Evolutionary conservation across 2,888 invertebrate genomes (phyloP), one percentile per base, ranked within the genome.

Genomic region (Peribatodes rhomboidaria): DNA sequence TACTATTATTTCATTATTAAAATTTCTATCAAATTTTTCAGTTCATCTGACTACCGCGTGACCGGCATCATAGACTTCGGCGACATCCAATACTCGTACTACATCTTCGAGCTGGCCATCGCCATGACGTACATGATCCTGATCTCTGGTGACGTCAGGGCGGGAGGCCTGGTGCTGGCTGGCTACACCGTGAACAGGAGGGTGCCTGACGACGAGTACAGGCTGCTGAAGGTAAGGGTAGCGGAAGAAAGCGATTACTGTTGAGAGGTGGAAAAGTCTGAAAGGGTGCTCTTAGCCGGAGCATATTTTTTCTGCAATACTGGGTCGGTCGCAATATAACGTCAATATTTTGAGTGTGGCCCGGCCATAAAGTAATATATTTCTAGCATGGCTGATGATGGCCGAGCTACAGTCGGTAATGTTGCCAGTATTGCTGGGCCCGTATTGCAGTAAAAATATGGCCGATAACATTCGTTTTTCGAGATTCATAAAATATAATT

Each of bases 1-100:
- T n/a, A n/a, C n/a, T n/a, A n/a, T n/a, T 13, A n/a, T 14, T 39
- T 2, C 14, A n/a, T 9, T 7, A 3, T 7, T 41, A 7, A 41
- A 1, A 1, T 41, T 42, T n/a, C 11, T 18, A 9, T 11, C 27
- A 27, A 27, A 18, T 18, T 1, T 62, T 70, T 55, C 73, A 90
- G 89, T 41, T 81, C 90, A 41, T 84, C 88, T 0, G 94, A 94
- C 31, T 95, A 95, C 87, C 89, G 91, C 54, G 92, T 98, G 9
- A 86, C 92, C 1, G 97, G 96, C 0, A 90, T 98, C 54, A 94
- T 99, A 13, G 98, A 99, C 90, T 98, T 98, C 81, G 98, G 98
- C 0, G 98, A 98, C 85, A 94, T 95, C 20, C 96, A 96, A 68
- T 90, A 94, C 61, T 95, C 96, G 0, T 96, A 95, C 79, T 94